phyloP scores from a whole-genome alignment of 2,797 vertebrate genomes.

The Alfaro cultratus region DNA sequence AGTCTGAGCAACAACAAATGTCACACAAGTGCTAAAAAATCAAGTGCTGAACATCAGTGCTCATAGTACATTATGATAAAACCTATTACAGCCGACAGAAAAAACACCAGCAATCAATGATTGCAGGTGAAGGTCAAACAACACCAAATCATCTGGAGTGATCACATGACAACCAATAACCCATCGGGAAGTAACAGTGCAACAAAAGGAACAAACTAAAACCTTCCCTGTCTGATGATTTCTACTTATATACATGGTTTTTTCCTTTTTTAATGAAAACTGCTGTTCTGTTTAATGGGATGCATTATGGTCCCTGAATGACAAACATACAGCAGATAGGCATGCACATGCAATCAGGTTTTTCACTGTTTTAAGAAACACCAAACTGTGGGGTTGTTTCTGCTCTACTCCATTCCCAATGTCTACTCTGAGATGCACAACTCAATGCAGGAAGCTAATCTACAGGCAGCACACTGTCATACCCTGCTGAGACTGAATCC shows the following conservation, averaged over 20 bases:
- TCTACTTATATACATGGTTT: constrained; percentile 29
- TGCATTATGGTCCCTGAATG: constrained; percentile 25
- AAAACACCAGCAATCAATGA: constrained; percentile 29
- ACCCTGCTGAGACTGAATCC: constrained; percentile 29
- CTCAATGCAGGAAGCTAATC: constrained; percentile 44
- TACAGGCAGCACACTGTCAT: constrained; percentile 13
- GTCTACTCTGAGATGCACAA: constrained; percentile 41
- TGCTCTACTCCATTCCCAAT: constrained; percentile 20
- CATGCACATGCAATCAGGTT: constrained; percentile 51
- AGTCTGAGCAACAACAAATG: constrained; percentile 67
- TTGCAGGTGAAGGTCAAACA: constrained; percentile 42
- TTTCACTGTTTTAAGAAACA: constrained; percentile 27
- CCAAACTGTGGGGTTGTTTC: constrained; percentile 36
- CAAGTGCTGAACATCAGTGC: constrained; percentile 48
- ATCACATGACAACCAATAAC: constrained; percentile 31
- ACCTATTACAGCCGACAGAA: constrained; percentile 33
- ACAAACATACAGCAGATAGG: constrained; percentile 45
- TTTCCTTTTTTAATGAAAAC: background rate
- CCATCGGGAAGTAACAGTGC: constrained; percentile 14
- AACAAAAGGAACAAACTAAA: constrained; percentile 22
- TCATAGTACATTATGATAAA: constrained; percentile 32
- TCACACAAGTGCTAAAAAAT: constrained; percentile 54
- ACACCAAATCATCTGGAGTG: constrained; percentile 31
- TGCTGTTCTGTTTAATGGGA: constrained; percentile 34
- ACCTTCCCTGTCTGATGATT: background rate